Conservation (phyloP, 2,113 vertebrate genomes). For the Egretta garzetta region DNA sequence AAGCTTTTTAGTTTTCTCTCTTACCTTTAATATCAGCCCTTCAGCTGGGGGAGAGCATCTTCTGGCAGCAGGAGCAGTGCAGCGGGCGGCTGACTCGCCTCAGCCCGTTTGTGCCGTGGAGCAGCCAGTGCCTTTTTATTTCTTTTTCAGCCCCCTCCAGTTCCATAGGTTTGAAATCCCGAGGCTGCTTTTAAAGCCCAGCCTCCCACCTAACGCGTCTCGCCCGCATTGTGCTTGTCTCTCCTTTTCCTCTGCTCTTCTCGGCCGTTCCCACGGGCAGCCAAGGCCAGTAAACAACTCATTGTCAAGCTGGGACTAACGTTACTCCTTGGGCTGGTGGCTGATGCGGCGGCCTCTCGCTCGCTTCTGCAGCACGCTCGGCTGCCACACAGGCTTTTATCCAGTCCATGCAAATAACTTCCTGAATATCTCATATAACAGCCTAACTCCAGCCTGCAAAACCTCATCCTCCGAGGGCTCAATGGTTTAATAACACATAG, state of each 20-base stretch:
- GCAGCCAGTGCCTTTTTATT: background rate
- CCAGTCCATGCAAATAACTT: slow-evolving; percentile 41
- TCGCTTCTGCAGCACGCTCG: background rate
- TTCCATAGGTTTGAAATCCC: background rate
- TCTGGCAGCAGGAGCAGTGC: background rate
- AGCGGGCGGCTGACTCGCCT: background rate
- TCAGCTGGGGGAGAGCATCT: background rate
- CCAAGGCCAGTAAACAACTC: slow-evolving; percentile 55
- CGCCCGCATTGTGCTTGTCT: slow-evolving; percentile 38
- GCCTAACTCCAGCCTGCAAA: background rate
- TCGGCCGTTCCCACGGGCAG: slow-evolving; percentile 31
- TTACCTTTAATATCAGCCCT: slow-evolving; percentile 30
- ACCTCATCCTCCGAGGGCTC: background rate
- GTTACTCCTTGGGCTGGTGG: background rate
- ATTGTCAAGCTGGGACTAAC: slow-evolving; percentile 16
- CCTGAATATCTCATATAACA: slow-evolving; percentile 38
- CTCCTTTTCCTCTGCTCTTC: slow-evolving; percentile 52
- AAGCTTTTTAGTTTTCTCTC: background rate
- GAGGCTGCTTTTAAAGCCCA: background rate
- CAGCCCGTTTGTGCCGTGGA: background rate
- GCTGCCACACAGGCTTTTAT: slow-evolving; percentile 26
- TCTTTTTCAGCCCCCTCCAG: background rate
- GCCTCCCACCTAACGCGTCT: slow-evolving; percentile 41
- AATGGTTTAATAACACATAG: fast-evolving
- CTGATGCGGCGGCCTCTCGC: background rate